These are phyloP conservation scores for Toxostoma redivivum DNA, from an alignment of 2,113 vertebrate species.

Conservation along the genomic window DNA sequence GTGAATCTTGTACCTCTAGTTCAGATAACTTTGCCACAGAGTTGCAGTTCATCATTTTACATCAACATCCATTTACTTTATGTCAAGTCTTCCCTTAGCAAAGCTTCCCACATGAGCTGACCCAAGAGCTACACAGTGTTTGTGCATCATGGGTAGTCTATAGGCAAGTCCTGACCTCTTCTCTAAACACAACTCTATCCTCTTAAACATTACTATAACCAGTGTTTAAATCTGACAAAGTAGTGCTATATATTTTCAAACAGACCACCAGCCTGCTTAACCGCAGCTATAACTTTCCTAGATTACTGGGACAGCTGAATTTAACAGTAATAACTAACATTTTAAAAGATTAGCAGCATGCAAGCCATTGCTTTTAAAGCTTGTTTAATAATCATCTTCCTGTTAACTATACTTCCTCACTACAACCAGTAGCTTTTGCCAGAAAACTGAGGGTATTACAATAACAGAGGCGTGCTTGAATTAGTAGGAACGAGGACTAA, in stretches of 20 bases:
- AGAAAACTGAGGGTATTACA: neutral
- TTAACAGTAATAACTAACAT: neutral
- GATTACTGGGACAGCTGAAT: neutral
- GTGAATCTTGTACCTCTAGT: neutral
- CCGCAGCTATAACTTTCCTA: neutral
- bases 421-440: neutral
- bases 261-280: neutral
- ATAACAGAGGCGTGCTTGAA: neutral
- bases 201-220: neutral
- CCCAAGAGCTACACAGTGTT: neutral
- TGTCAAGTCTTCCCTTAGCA: neutral
- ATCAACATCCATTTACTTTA: neutral
- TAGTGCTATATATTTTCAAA: neutral
- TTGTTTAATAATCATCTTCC: neutral
- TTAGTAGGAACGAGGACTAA: neutral
- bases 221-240: neutral
- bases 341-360: neutral
- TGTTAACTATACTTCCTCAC: neutral
- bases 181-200: neutral
- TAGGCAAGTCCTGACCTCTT: neutral
- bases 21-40: neutral
- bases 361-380: neutral
- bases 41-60: neutral
- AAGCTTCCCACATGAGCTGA: neutral
- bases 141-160: neutral